Percentiles rank a stretch among this genome's conserved stretches.
Conservation (phyloP, 2,797 vertebrate species). For the Melanotaenia pygmaea region DNA sequence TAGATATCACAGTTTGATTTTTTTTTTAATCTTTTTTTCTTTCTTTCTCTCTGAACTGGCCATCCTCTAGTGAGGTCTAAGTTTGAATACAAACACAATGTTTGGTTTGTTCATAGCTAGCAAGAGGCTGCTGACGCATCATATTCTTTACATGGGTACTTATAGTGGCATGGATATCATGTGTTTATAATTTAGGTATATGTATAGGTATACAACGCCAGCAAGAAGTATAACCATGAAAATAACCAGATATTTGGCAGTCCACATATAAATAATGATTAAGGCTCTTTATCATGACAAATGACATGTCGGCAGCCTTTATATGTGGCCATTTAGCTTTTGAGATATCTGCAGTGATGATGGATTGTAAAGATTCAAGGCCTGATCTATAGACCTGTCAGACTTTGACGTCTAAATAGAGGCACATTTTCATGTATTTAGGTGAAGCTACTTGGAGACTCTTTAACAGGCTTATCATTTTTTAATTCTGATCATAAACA, state of each 20-base stretch:
- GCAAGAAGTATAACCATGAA: conserved; percentile 4
- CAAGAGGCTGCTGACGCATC: conserved; percentile 1
- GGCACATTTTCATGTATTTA: conserved; percentile 15
- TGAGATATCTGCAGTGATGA: conserved; percentile 34
- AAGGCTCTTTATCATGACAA: conserved; percentile 24
- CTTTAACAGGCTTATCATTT: conserved; percentile 27
- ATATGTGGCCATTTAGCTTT: conserved; percentile 7
- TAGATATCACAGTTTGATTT: conserved; percentile 21
- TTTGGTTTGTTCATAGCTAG: not conserved
- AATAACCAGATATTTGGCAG: not conserved
- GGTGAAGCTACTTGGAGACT: conserved; percentile 21
- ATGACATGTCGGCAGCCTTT: conserved; percentile 38
- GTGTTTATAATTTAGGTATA: conserved; percentile 2
- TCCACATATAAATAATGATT: conserved; percentile 13
- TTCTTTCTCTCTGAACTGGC: not conserved
- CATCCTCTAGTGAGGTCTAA: not conserved
- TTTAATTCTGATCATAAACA: conserved; percentile 3
- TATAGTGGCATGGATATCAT: conserved; percentile 20
- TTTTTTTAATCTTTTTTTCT: not conserved
- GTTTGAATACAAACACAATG: not conserved
- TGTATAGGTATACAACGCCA: too few species aligned
- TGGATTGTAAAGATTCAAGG: conserved; percentile 36
- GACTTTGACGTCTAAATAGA: conserved; percentile 38
- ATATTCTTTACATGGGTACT: not conserved
- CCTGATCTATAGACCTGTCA: conserved; percentile 15